These are phyloP conservation scores for Progne subis DNA, from an alignment of 2,113 vertebrate genomes.

Conservation along the genomic window DNA sequence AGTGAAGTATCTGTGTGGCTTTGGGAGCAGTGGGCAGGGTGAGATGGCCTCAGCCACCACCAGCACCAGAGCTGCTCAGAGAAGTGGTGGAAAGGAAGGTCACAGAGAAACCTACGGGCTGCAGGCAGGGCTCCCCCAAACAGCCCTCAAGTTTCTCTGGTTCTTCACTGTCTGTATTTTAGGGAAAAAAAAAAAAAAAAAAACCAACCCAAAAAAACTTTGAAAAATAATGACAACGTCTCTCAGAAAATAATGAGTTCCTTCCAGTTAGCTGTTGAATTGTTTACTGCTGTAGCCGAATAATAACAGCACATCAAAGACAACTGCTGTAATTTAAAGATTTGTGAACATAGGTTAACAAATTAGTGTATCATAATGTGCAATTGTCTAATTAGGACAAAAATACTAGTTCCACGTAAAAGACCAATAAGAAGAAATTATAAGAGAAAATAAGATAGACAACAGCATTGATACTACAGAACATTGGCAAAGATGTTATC, in stretches of 20 bases:
- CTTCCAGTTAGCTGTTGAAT: constrained; percentile 69
- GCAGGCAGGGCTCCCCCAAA: neutral
- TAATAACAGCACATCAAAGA: constrained; percentile 78
- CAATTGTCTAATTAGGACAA: constrained; percentile 80
- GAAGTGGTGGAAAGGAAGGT: neutral
- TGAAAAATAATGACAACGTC: constrained; percentile 54
- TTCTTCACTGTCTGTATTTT: neutral
- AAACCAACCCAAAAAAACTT: neutral
- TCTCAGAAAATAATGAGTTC: constrained; percentile 73
- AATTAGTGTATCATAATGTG: constrained; percentile 77
- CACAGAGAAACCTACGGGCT: neutral
- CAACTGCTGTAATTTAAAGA: constrained; percentile 79
- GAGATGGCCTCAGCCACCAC: neutral
- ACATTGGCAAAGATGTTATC: constrained; percentile 42
- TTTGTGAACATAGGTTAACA: constrained; percentile 80
- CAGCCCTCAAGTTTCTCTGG: neutral
- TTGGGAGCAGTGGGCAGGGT: neutral
- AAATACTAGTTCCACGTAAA: constrained; percentile 69
- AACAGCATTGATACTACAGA: neutral
- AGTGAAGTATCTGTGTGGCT: neutral
- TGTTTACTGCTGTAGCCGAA: constrained; percentile 76
- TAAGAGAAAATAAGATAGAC: constrained; percentile 37
- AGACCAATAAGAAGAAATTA: constrained; percentile 58
- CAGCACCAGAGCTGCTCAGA: neutral
- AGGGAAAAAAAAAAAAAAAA: neutral